Conservation (phyloP, 2,888 invertebrate genomes). For the Latrodectus elegans region DNA sequence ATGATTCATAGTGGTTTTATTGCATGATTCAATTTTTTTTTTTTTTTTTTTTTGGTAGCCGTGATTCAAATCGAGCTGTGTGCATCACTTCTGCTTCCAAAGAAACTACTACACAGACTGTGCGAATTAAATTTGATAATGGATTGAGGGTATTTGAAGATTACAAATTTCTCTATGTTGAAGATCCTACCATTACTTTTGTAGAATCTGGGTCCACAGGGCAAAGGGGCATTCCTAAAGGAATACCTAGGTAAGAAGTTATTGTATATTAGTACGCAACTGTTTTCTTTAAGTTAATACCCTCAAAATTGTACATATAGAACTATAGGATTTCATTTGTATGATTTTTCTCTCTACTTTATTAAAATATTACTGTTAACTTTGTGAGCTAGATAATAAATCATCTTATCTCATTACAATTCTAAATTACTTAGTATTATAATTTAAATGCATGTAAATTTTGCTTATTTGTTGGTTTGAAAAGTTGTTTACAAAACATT, state of each 20-base stretch:
- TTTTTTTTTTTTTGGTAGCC: slow-evolving; percentile 22
- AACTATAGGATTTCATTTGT: too few species aligned
- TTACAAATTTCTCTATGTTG: slow-evolving; percentile 85
- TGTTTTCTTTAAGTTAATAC: too few species aligned
- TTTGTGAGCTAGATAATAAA: too few species aligned
- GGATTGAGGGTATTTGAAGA: slow-evolving; percentile 76
- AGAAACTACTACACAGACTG: slow-evolving; percentile 77
- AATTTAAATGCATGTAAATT: too few species aligned
- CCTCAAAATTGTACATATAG: too few species aligned
- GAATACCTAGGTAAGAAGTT: slow-evolving; percentile 81
- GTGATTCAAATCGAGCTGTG: slow-evolving; percentile 71
- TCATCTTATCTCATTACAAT: too few species aligned
- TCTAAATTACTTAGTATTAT: too few species aligned
- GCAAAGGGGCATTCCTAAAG: slow-evolving; percentile 81
- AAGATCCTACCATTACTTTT: slow-evolving; percentile 89
- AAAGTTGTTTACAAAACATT: too few species aligned
- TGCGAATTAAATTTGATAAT: slow-evolving; percentile 89
- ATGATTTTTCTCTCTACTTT: too few species aligned
- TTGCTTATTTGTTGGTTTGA: too few species aligned
- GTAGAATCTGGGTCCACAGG: slow-evolving; percentile 83
- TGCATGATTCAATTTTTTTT: background rate
- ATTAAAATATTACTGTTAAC: too few species aligned
- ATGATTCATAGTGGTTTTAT: background rate
- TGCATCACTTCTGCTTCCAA: slow-evolving; percentile 72
- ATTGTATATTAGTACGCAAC: too few species aligned